A percentile compares a stretch with the other conserved stretches of the same genome.
Evolutionary conservation across 2,797 vertebrate species (phyloP).

Genomic region (Danio aesculapii): DNA sequence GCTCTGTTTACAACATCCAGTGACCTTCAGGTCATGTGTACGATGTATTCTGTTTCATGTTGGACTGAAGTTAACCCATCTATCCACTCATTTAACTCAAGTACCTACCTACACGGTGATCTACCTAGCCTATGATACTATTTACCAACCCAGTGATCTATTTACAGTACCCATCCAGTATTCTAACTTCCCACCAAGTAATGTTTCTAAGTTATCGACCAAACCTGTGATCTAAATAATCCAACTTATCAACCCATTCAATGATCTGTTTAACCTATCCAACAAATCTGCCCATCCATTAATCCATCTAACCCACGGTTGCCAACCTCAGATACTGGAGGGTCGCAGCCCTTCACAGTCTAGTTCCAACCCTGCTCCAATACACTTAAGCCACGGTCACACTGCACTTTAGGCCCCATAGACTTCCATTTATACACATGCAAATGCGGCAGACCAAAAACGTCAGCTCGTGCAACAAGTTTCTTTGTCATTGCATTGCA

Average conservation of each 20-base stretch:
- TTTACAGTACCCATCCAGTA: background rate
- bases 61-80: background rate
- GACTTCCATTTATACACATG: no score
- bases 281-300: background rate
- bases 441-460: no score
- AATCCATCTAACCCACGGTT: background rate
- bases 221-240: background rate
- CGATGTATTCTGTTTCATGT: background rate
- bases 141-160: background rate
- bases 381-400: no score
- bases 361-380: no score
- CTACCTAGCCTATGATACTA: background rate
- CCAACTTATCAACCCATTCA: no score
- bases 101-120: background rate
- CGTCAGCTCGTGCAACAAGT: no score
- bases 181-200: background rate
- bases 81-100: background rate
- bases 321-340: no score
- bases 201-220: background rate
- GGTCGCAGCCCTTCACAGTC: no score
- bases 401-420: no score
- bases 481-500: no score
- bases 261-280: background rate
- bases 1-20: conserved; percentile 21
- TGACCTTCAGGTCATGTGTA: background rate